Conservation (phyloP, 2,888 invertebrate genomes). For the Tiliacea aurago region DNA sequence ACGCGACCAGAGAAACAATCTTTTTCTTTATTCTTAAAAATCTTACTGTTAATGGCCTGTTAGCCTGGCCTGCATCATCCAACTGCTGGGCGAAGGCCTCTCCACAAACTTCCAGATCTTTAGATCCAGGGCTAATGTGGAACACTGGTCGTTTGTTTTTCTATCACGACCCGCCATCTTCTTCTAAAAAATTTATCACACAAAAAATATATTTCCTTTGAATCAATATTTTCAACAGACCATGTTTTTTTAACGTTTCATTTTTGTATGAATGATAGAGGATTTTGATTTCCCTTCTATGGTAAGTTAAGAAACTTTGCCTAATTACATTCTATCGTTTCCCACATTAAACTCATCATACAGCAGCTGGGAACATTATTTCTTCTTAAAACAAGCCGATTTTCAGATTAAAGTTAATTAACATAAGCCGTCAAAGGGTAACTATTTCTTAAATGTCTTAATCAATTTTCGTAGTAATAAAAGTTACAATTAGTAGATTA, state of each 20-base stretch:
- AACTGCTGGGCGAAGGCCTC: not conserved
- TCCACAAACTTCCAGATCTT: not conserved
- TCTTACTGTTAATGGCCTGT: not conserved
- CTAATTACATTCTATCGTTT: slow-evolving; percentile 31
- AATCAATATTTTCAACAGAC: not conserved
- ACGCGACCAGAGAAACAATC: not conserved
- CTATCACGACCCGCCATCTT: not conserved
- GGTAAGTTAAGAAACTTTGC: slow-evolving; percentile 1
- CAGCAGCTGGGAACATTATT: slow-evolving; percentile 33
- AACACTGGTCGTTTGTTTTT: not conserved
- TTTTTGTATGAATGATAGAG: not conserved
- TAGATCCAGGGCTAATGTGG: not conserved
- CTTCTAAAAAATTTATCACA: not conserved
- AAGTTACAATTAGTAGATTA: slow-evolving; percentile 63
- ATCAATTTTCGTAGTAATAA: slow-evolving; percentile 69
- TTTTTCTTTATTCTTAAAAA: not conserved
- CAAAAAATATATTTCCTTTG: not conserved
- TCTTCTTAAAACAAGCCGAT: slow-evolving; percentile 61
- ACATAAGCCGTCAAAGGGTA: slow-evolving; percentile 61
- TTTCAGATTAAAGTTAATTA: slow-evolving; percentile 63
- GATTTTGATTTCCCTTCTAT: not conserved
- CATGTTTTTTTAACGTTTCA: not conserved
- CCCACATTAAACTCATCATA: slow-evolving; percentile 30
- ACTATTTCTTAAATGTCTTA: slow-evolving; percentile 65
- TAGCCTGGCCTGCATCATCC: not conserved